Conservation (phyloP, 2,888 invertebrate species). For the Aphodius sticticus region DNA sequence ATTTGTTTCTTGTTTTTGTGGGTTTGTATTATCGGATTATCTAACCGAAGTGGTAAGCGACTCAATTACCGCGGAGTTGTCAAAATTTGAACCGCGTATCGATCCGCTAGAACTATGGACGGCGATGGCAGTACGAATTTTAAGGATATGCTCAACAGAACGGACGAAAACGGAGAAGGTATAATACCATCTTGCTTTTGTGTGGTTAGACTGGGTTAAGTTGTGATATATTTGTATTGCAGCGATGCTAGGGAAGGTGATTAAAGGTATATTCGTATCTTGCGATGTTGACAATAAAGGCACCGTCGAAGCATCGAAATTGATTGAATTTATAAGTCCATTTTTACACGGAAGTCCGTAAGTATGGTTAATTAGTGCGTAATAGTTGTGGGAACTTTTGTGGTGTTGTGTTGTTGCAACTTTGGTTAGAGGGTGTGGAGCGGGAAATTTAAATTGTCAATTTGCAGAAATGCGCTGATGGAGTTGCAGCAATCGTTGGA, state of each 20-base stretch:
- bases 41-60: not conserved
- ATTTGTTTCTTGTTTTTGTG: not conserved
- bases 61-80: not conserved
- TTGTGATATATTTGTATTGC: conserved; percentile 8
- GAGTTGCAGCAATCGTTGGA: conserved; percentile 32
- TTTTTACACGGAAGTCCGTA: conserved; percentile 33
- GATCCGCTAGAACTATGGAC: not conserved
- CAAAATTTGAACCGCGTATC: not conserved
- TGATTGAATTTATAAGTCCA: conserved; percentile 31
- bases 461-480: conserved; percentile 30
- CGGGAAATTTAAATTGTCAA: not conserved
- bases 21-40: not conserved
- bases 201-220: not conserved
- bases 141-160: not conserved
- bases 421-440: not conserved
- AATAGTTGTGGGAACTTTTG: no score
- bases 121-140: not conserved
- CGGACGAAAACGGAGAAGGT: not conserved
- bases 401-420: not conserved
- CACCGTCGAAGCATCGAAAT: conserved; percentile 25
- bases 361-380: not conserved
- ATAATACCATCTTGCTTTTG: not conserved
- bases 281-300: conserved; percentile 32
- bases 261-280: conserved; percentile 33
- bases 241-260: conserved; percentile 30